These are phyloP conservation scores for Patagioenas fasciata DNA, from an alignment of 2,113 vertebrate genomes.

Conservation along the genomic window DNA sequence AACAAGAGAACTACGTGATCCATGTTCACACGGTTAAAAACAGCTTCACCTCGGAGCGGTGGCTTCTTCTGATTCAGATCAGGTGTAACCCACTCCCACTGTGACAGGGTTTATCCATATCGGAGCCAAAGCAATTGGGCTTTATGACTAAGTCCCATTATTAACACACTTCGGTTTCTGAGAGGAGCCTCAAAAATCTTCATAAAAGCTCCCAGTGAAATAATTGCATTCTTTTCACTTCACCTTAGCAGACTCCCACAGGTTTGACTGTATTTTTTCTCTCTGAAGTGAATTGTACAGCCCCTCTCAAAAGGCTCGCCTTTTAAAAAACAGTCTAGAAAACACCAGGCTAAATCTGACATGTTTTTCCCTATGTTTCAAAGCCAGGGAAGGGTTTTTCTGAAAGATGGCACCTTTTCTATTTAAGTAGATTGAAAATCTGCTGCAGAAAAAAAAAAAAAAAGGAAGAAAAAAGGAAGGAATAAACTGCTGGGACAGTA, in stretches of 20 bases:
- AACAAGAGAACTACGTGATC: neutral
- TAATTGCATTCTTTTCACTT: conserved; percentile 32
- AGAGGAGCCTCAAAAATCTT: neutral
- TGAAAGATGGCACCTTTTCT: neutral
- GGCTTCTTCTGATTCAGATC: neutral
- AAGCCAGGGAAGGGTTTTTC: neutral
- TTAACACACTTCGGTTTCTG: neutral
- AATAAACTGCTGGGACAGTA: neutral
- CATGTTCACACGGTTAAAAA: neutral
- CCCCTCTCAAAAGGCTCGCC: neutral
- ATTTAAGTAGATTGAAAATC: neutral
- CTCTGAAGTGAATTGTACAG: neutral
- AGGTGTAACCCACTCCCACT: neutral
- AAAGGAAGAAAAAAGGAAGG: neutral
- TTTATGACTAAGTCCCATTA: neutral
- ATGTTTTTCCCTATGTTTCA: conserved; percentile 8
- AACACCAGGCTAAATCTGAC: conserved; percentile 6
- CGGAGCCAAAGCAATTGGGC: neutral
- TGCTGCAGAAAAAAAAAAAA: neutral
- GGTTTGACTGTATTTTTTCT: neutral
- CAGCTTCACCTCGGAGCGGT: neutral
- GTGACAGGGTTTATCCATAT: neutral
- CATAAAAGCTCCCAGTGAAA: neutral
- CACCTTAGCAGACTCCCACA: conserved; percentile 21
- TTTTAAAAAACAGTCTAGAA: conserved; percentile 10